Evolutionary conservation across 2,113 vertebrate species (phyloP).

Genomic region (Physeter macrocephalus): DNA sequence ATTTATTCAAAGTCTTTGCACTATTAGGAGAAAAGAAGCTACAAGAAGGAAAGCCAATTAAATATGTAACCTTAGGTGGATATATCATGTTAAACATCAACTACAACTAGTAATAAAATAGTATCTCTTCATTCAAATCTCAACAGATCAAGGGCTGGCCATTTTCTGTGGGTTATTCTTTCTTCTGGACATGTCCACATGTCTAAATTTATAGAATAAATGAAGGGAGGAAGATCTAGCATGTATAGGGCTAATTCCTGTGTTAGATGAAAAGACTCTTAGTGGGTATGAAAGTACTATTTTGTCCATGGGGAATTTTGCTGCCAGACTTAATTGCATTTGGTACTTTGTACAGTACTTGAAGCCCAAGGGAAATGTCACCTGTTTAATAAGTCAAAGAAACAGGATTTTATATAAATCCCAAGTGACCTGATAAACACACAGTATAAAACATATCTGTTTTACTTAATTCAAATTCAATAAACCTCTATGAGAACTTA

Average conservation of each 20-base stretch:
- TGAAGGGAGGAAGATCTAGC: not conserved
- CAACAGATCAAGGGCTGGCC: not conserved
- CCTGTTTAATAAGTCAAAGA: constrained; percentile 36
- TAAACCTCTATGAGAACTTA: not conserved
- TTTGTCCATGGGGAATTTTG: not conserved
- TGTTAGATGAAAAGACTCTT: not conserved
- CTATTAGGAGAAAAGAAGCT: constrained; percentile 1
- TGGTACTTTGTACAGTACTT: constrained; percentile 21
- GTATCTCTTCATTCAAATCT: not conserved
- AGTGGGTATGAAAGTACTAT: not conserved
- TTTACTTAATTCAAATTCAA: not conserved
- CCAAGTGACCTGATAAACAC: not conserved
- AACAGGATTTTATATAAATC: constrained; percentile 32
- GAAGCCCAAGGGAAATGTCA: constrained; percentile 21
- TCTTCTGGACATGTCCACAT: not conserved
- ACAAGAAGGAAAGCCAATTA: not conserved
- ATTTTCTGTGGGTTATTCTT: not conserved
- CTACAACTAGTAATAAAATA: constrained; percentile 12
- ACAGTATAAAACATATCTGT: not conserved
- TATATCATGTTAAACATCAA: constrained; percentile 14
- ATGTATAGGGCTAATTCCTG: not conserved
- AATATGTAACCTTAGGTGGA: not conserved
- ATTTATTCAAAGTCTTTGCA: not conserved
- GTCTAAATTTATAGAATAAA: not conserved
- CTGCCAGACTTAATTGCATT: constrained; percentile 29